Conservation (phyloP, 2,797 vertebrate genomes). For the Poeciliopsis gracilis region DNA sequence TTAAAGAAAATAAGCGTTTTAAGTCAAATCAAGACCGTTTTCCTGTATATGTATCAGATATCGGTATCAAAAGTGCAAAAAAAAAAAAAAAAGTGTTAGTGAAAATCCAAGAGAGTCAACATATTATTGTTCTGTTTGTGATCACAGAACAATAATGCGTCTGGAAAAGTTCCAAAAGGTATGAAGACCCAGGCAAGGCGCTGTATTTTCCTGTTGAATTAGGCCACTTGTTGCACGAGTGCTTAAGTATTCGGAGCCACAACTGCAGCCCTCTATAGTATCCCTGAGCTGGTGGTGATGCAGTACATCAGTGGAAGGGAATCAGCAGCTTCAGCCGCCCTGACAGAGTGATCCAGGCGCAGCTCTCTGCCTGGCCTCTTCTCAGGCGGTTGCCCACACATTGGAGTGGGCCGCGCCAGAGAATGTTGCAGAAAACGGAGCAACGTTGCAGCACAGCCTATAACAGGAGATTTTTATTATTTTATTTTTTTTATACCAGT, state of each 20-base stretch:
- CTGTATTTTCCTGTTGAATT: background rate
- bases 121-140: background rate
- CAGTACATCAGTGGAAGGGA: conserved; percentile 23
- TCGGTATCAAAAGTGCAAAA: too few species aligned
- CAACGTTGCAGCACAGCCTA: conserved; percentile 16
- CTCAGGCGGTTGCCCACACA: conserved; percentile 64
- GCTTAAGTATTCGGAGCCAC: background rate
- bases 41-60: too few species aligned
- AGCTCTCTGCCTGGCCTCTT: conserved; percentile 14
- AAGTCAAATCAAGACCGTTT: too few species aligned
- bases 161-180: background rate
- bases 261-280: background rate
- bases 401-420: conserved; percentile 63
- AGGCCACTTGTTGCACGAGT: background rate
- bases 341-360: conserved; percentile 20
- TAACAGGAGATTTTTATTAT: background rate
- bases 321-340: conserved; percentile 19
- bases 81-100: too few species aligned
- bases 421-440: conserved; percentile 48
- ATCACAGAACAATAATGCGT: background rate
- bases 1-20: too few species aligned
- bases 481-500: background rate
- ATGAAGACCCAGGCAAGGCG: background rate
- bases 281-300: conserved; percentile 2
- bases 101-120: background rate